Evolutionary conservation across 1,140 invertebrate genomes (phyloP), one percentile per base, ranked within the genome.

Genomic region (Trichonephila clavata): DNA sequence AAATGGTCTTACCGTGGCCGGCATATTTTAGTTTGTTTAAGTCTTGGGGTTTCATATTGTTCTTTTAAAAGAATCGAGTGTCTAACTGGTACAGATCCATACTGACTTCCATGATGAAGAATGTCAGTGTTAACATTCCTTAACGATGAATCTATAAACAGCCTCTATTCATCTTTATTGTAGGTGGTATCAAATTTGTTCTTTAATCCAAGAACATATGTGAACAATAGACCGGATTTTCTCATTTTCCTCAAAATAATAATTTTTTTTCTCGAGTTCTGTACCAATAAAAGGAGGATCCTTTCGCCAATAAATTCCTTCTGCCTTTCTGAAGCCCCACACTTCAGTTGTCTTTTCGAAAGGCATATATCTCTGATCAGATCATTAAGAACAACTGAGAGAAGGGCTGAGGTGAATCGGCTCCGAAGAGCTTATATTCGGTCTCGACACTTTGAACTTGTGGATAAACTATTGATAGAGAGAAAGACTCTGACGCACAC

Each of bases 361-460:
- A n/a, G n/a, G n/a, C n/a, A n/a, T n/a, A n/a, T n/a, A n/a, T n/a
- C n/a, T n/a, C n/a, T n/a, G n/a, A n/a, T n/a, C n/a, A n/a, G n/a
- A n/a, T n/a, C n/a, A n/a, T n/a, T n/a, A n/a, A n/a, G n/a, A n/a
- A n/a, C n/a, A n/a, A n/a, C n/a, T n/a, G n/a, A n/a, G n/a, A n/a
- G n/a, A n/a, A n/a, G n/a, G n/a, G 2, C 2, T 32, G 1, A 32
- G 2, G 1, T 2, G 2, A 32, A 32, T n/a, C n/a, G 2, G 32
- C 32, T 2, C 2, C 1, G 2, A 32, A 1, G 32, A 1, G 2
- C 2, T 32, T 32, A 1, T 32, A 1, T 32, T 1, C 2, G 2
- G 1, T 32, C 32, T 1, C 1, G 2, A 32, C 32, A 1, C 2
- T 1, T 1, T 32, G 32, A 2, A 32, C 1, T 32, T 32, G 2